Conservation (phyloP, 2,888 invertebrate species). For the Atrina japonica region DNA sequence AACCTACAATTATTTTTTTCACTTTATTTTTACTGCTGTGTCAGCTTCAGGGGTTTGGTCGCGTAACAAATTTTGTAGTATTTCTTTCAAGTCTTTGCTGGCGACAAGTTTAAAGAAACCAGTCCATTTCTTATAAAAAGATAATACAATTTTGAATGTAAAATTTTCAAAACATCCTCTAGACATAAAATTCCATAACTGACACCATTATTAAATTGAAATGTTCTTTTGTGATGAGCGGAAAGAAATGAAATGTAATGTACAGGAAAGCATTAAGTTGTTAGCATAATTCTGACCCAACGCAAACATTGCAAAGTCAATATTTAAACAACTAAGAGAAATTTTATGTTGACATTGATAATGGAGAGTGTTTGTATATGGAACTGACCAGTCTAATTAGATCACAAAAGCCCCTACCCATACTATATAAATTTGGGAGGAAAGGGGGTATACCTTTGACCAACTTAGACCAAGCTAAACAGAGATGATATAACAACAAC, state of each 20-base stretch:
- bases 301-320: slow-evolving; percentile 44
- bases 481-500: slow-evolving; percentile 18
- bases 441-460: slow-evolving; percentile 15
- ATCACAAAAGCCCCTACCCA: slow-evolving; percentile 34
- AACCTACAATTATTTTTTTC: too few species aligned
- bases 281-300: slow-evolving; percentile 38
- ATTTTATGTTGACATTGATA: slow-evolving; percentile 46
- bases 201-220: slow-evolving; percentile 29
- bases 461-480: slow-evolving; percentile 13
- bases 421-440: slow-evolving; percentile 25
- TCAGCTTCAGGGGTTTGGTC: too few species aligned
- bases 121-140: too few species aligned
- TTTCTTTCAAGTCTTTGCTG: too few species aligned
- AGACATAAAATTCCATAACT: slow-evolving; percentile 23
- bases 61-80: too few species aligned
- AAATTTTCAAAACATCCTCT: slow-evolving; percentile 25
- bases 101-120: too few species aligned
- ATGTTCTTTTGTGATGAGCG: slow-evolving; percentile 18
- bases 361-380: slow-evolving; percentile 35
- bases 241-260: slow-evolving; percentile 37
- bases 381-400: slow-evolving; percentile 47
- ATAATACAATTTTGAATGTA: slow-evolving; percentile 9
- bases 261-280: slow-evolving; percentile 47
- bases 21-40: too few species aligned
- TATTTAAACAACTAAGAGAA: slow-evolving; percentile 49